phyloP scores from a whole-genome alignment of 2,888 invertebrate genomes.

The Scaptomyza flava region DNA sequence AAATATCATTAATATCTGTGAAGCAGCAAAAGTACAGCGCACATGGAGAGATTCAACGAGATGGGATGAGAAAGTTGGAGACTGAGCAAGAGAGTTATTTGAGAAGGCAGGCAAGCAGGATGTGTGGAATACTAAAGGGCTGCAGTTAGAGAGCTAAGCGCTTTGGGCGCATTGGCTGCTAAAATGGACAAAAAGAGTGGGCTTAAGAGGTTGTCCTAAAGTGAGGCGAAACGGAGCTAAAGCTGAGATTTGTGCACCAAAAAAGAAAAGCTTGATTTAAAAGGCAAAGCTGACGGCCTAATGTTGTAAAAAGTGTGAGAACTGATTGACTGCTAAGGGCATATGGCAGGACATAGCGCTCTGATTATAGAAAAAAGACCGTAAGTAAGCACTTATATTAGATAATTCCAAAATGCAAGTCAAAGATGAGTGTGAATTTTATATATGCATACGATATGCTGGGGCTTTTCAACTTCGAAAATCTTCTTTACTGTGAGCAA shows the following conservation, averaged over 20 bases:
- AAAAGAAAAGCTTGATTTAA: neutral
- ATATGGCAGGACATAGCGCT: too few species aligned
- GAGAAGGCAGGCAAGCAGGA: constrained; percentile 9
- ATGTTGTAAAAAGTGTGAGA: too few species aligned
- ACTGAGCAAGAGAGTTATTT: too few species aligned
- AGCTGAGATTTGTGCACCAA: neutral
- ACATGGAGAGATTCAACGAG: neutral
- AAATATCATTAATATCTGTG: constrained; percentile 78
- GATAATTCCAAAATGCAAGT: too few species aligned
- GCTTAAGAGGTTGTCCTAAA: neutral
- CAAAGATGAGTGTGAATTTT: too few species aligned
- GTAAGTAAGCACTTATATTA: too few species aligned
- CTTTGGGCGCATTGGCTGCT: constrained; percentile 60
- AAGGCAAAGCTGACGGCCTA: too few species aligned
- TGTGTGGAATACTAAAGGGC: constrained; percentile 7
- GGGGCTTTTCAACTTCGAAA: neutral
- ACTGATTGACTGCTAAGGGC: too few species aligned
- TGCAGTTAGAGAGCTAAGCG: constrained; percentile 49
- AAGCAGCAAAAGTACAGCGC: constrained; percentile 3
- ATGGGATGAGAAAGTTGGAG: neutral
- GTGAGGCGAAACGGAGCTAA: neutral
- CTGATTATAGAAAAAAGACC: too few species aligned
- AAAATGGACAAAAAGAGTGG: neutral
- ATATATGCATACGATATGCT: too few species aligned
- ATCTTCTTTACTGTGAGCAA: constrained; percentile 4